Conservation (phyloP, 2,797 vertebrate genomes). For the Oryzias sinensis region DNA sequence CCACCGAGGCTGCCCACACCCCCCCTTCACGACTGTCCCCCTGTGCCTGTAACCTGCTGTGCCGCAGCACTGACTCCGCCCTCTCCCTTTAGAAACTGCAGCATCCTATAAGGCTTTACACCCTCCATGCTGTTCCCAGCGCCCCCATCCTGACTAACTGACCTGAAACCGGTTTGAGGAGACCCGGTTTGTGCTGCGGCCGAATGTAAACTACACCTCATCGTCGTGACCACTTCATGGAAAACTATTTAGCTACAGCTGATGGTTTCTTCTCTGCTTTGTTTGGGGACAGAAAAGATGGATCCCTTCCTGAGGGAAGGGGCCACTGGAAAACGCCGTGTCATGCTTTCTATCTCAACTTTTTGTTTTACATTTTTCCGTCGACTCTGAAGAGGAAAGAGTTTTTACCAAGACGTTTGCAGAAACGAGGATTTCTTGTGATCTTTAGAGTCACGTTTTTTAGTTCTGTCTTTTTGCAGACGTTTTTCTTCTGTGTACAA, state of each 20-base stretch:
- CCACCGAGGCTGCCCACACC: constrained; percentile 23
- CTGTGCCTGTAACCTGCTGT: constrained; percentile 88
- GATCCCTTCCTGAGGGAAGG: constrained; percentile 9
- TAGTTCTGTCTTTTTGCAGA: constrained; percentile 34
- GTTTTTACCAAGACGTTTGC: constrained; percentile 37
- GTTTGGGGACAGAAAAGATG: constrained; percentile 47
- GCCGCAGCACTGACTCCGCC: constrained; percentile 50
- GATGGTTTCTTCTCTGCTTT: constrained; percentile 57
- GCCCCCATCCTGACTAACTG: constrained; percentile 38
- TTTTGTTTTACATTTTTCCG: constrained; percentile 26
- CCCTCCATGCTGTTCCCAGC: constrained; percentile 35
- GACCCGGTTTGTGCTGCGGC: constrained; percentile 46
- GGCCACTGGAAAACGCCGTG: constrained; percentile 56
- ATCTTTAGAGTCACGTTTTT: constrained; percentile 14
- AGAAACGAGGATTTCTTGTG: constrained; percentile 32
- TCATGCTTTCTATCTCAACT: constrained; percentile 59
- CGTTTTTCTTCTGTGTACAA: constrained; percentile 71
- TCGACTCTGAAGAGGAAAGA: constrained; percentile 41
- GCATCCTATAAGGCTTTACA: constrained; percentile 71
- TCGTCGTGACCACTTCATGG: constrained; percentile 74
- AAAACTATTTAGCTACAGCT: constrained; percentile 69
- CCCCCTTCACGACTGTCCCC: constrained; percentile 60
- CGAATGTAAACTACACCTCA: constrained; percentile 77
- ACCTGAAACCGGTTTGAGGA: constrained; percentile 55
- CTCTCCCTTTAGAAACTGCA: constrained; percentile 74